phyloP scores from a whole-genome alignment of 2,888 invertebrate species.

The Tillus elongatus region DNA sequence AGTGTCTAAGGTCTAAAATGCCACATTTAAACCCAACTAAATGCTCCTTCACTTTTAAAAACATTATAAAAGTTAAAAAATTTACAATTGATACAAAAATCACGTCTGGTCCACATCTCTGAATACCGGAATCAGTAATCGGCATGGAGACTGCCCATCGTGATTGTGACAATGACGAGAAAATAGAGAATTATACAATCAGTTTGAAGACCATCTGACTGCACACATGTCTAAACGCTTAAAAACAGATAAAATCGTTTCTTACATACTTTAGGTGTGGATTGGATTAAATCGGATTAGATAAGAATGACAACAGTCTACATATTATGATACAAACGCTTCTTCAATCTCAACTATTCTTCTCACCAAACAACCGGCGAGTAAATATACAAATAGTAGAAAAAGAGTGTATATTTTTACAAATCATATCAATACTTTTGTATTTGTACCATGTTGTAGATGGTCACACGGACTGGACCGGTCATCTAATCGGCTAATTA shows the following conservation, averaged over 20 bases:
- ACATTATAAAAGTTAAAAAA: no score
- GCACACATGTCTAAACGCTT: constrained; percentile 26
- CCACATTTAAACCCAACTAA: no score
- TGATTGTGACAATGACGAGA: no score
- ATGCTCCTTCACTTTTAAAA: no score
- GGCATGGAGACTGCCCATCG: no score
- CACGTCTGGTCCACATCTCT: no score
- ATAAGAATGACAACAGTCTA: constrained; percentile 40
- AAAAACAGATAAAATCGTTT: neutral
- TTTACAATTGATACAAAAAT: no score
- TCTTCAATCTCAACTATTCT: constrained; percentile 30
- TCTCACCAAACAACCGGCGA: constrained; percentile 22
- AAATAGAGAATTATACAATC: no score
- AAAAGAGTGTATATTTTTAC: constrained; percentile 43
- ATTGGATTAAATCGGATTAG: constrained; percentile 17
- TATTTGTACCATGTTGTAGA: constrained; percentile 44
- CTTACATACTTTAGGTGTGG: constrained; percentile 16
- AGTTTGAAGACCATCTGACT: constrained; percentile 35
- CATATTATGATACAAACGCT: constrained; percentile 40
- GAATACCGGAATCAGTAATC: no score
- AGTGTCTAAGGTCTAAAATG: no score
- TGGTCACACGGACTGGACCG: constrained; percentile 26
- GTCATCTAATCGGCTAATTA: neutral
- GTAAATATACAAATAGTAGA: constrained; percentile 43
- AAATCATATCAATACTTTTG: constrained; percentile 42